phyloP scores from a whole-genome alignment of 2,113 vertebrate genomes.

The Zosterops pallidus region DNA sequence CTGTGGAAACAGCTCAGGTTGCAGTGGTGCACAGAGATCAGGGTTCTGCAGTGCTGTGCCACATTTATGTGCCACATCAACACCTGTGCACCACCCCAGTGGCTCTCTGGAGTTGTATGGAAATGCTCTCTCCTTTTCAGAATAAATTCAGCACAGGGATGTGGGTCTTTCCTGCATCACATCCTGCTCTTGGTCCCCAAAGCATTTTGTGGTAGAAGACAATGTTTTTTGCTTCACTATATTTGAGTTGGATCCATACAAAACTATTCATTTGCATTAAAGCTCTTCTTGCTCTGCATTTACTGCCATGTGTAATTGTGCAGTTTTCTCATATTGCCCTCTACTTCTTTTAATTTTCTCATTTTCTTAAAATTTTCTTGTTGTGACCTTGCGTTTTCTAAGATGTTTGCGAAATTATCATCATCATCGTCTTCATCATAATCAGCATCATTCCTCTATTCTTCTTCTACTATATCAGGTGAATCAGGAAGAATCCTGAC shows the following conservation, averaged over 20 bases:
- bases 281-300: neutral
- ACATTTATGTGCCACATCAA: neutral
- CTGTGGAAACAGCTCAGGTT: neutral
- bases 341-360: neutral
- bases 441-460: neutral
- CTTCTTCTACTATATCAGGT: neutral
- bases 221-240: rapidly evolving
- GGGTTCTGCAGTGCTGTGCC: neutral
- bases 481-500: neutral
- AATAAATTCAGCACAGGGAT: neutral
- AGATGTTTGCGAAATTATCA: neutral
- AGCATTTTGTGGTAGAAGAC: neutral
- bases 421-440: neutral
- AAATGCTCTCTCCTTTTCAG: neutral
- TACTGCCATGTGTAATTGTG: neutral
- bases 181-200: neutral
- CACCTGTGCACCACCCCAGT: neutral
- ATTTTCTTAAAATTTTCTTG: neutral
- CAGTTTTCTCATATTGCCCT: neutral
- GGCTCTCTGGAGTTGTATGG: neutral
- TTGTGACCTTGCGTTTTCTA: neutral
- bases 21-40: neutral
- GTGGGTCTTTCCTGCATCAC: neutral
- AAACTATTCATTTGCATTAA: neutral
- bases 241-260: neutral